Conservation (phyloP, 64 coral and sea anemone species). For the Hydrozoanthus tunicans region DNA sequence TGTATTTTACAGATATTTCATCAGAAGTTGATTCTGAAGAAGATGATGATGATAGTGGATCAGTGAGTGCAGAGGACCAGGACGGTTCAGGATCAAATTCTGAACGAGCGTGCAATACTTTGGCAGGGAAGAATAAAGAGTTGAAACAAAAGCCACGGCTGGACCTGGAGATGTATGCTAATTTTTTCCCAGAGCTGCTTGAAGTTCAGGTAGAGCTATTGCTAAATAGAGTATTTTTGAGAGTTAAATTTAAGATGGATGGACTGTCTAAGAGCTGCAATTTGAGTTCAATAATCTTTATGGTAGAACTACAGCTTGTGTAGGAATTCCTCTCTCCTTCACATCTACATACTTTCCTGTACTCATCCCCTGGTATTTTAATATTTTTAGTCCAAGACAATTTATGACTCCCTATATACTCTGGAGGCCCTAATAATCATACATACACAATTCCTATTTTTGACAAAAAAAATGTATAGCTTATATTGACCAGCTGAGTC, state of each 20-base stretch:
- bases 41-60: slow-evolving; percentile 66
- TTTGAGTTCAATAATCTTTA: neutral
- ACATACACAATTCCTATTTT: no score
- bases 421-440: no score
- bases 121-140: slow-evolving; percentile 4
- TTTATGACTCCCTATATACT: no score
- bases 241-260: neutral
- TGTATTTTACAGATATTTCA: slow-evolving; percentile 50
- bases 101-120: slow-evolving; percentile 13
- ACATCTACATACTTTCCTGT: no score
- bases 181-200: slow-evolving; percentile 86
- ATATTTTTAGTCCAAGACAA: no score
- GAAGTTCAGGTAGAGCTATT: slow-evolving; percentile 68
- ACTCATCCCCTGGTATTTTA: no score
- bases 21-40: slow-evolving; percentile 81
- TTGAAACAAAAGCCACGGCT: slow-evolving; percentile 63
- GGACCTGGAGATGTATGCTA: slow-evolving; percentile 90
- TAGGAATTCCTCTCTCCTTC: no score
- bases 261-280: neutral
- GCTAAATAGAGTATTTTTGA: neutral
- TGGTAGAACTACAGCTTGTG: no score
- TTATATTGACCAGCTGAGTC: no score
- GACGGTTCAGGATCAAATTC: slow-evolving; percentile 31
- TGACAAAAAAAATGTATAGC: no score
- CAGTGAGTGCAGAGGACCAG: slow-evolving; percentile 59